Evolutionary conservation across 2,797 vertebrate species (phyloP).

Genomic region (Hydrolagus colliei): DNA sequence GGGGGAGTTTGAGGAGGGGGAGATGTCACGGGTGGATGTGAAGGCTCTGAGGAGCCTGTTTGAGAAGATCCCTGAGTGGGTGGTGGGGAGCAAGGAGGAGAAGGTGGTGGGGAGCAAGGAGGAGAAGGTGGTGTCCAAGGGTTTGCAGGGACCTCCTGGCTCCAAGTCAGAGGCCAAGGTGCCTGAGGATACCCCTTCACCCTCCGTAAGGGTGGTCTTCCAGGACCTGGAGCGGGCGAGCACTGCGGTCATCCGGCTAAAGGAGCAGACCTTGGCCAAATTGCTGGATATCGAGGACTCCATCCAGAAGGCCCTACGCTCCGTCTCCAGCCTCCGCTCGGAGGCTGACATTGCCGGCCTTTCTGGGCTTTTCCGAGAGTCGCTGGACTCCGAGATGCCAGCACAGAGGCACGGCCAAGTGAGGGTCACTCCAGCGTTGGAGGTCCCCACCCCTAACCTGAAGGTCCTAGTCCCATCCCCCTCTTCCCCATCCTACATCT

Average conservation of each 20-base stretch:
- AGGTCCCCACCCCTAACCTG: slow-evolving; percentile 47
- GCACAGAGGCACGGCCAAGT: neutral
- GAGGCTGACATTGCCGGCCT: slow-evolving; percentile 72
- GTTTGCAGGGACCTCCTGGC: slow-evolving; percentile 31
- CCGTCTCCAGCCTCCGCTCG: slow-evolving; percentile 80
- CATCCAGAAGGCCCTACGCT: slow-evolving; percentile 84
- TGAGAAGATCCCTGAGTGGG: slow-evolving; percentile 72
- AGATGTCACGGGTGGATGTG: slow-evolving; percentile 66
- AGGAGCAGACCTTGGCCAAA: slow-evolving; percentile 83
- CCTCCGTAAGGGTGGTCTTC: slow-evolving; percentile 72
- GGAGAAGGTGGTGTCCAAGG: slow-evolving; percentile 48
- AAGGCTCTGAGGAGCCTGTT: slow-evolving; percentile 66
- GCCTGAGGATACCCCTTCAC: neutral
- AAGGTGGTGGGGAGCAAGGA: slow-evolving; percentile 34
- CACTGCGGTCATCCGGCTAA: slow-evolving; percentile 76
- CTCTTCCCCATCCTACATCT: slow-evolving; percentile 77
- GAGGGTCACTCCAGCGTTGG: slow-evolving; percentile 33
- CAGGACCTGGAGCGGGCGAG: slow-evolving; percentile 84
- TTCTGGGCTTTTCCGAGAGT: slow-evolving; percentile 77
- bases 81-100: slow-evolving; percentile 47
- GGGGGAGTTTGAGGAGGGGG: slow-evolving; percentile 70
- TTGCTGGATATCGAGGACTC: slow-evolving; percentile 82
- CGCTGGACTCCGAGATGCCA: slow-evolving; percentile 47
- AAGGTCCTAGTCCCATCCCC: slow-evolving; percentile 53
- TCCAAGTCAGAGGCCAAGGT: no score